Conservation (phyloP, 2,797 vertebrate genomes). For the Odontamblyopus rebecca region DNA sequence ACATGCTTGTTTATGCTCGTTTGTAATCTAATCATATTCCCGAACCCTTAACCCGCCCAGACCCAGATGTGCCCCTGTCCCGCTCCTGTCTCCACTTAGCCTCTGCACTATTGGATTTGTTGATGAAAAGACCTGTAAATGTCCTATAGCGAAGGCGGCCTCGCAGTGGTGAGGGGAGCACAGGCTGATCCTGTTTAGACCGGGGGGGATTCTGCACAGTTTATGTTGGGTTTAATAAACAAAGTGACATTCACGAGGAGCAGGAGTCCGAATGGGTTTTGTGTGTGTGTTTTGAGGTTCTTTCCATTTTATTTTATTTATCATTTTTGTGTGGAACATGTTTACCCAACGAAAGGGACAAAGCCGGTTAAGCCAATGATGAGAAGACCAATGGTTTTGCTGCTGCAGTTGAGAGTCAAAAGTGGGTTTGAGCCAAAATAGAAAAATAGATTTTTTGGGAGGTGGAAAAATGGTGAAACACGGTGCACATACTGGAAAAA, state of each 20-base stretch:
- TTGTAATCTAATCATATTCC: conserved; percentile 5
- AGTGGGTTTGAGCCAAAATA: not conserved
- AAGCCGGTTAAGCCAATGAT: not conserved
- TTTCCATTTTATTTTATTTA: not conserved
- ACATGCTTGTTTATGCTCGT: not conserved
- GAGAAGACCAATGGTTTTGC: not conserved
- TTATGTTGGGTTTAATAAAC: conserved; percentile 2
- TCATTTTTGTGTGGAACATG: not conserved
- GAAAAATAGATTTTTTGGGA: not conserved
- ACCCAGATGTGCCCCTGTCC: not conserved
- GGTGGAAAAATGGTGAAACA: no score
- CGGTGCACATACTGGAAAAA: no score
- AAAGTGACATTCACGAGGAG: conserved; percentile 4
- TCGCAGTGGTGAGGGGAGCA: not conserved
- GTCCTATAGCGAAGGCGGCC: not conserved
- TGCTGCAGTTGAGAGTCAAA: not conserved
- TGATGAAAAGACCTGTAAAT: not conserved
- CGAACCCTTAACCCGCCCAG: not conserved
- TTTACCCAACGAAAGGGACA: not conserved
- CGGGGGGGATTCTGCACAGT: not conserved
- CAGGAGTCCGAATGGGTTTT: not conserved
- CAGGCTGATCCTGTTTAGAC: not conserved
- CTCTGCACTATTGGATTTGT: not conserved
- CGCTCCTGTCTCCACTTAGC: conserved; percentile 5
- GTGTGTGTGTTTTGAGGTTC: not conserved